Base-by-base conservation (phyloP, 2,888 invertebrate genomes). In the Temnothorax ravouxi region DNA sequence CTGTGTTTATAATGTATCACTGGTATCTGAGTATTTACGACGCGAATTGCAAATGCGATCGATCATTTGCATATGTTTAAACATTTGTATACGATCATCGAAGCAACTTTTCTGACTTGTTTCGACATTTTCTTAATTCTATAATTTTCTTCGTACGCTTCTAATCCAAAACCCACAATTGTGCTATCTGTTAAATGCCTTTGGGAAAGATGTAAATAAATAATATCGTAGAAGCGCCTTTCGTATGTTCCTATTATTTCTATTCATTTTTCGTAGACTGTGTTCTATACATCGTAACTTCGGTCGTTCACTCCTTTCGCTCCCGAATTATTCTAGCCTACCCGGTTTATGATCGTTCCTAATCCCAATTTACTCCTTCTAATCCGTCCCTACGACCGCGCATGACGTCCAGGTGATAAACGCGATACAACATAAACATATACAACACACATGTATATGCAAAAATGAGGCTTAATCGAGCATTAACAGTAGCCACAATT, bases 401-500 rank as follows among this genome's bases (percentile, higher is more conserved):
- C 50, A 13, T 76, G 38, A 74, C 59, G 41, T n/a, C 15, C n/a
- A 38, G 29, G 25, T 52, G 38, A 64, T 64, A 54, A 64, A 54
- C 76, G 18, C 62, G 50, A 38, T 8, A 15, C 15, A 18, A 41
- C 38, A 1, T 11, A 50, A 9, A 21, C 61, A 15, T 18, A 18
- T 11, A 34, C 47, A 1, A 18, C 29, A 25, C 18, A 15, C 18
- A 21, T 0, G 29, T n/a, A 44, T 3, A 44, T 3, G 34, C 21
- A 29, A 77, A 67, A 67, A 56, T 15, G 29, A 34, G 34, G 25
- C 21, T 64, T 41, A 66, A 34, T 25, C 13, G 41, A 25, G 41
- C 54, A 67, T 77, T 77, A 77, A 77, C 66, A 67, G n/a, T n/a
- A 50, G 54, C 52, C 61, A 77, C 75, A 74, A 85, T 83, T 85